Conservation (phyloP, 1,140 invertebrate genomes). For the Idris sp. region DNA sequence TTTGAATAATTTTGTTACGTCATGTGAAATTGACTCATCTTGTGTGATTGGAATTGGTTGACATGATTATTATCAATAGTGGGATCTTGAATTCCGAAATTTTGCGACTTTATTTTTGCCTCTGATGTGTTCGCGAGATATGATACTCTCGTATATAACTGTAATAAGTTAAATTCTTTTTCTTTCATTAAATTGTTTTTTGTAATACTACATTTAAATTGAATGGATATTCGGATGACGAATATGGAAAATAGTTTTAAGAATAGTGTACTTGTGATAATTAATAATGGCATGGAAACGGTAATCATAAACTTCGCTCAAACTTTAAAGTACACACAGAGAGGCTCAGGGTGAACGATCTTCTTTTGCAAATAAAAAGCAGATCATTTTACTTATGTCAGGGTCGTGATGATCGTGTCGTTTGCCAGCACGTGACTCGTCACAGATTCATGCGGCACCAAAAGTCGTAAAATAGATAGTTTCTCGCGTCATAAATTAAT, state of each 20-base stretch:
- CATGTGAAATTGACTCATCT: slow-evolving; percentile 12
- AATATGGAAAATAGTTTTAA: no score
- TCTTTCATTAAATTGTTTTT: no score
- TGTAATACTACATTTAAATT: no score
- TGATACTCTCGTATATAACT: no score
- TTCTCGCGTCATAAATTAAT: slow-evolving; percentile 70
- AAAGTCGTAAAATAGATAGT: slow-evolving; percentile 68
- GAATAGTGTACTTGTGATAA: no score
- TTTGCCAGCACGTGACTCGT: slow-evolving; percentile 58
- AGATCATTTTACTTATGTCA: slow-evolving; percentile 58
- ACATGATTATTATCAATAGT: slow-evolving; percentile 5
- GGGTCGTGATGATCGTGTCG: slow-evolving; percentile 59
- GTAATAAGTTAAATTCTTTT: no score
- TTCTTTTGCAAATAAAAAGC: slow-evolving; percentile 48
- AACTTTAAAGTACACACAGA: no score
- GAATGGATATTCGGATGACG: no score
- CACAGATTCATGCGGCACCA: slow-evolving; percentile 53
- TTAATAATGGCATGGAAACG: no score
- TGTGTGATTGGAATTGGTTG: slow-evolving; percentile 1
- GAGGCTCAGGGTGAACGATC: slow-evolving; percentile 59
- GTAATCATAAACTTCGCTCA: no score
- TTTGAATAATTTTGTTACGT: slow-evolving; percentile 11
- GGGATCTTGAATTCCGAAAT: not conserved
- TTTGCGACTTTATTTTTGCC: no score
- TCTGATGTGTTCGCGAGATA: no score